Evolutionary conservation across 2,888 invertebrate genomes (phyloP), one percentile per base, ranked within the genome.

Genomic region (Apocheima hispidaria): DNA sequence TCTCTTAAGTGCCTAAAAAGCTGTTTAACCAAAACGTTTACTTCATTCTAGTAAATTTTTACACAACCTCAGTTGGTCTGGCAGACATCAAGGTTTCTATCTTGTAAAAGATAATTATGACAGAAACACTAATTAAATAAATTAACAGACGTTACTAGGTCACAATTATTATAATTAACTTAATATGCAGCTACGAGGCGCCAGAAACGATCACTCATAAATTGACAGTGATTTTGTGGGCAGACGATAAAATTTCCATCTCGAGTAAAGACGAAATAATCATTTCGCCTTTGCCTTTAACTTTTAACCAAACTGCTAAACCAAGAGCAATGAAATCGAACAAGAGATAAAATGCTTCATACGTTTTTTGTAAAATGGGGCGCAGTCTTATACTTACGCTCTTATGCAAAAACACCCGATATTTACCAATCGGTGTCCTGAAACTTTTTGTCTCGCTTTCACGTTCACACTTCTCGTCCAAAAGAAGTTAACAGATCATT

Each of bases 41-140:
- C n/a, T n/a, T n/a, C n/a, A n/a, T n/a, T n/a, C 10, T 4, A 4
- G 6, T 36, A 7, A n/a, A 43, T 14, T 9, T 6, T 9, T 14
- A 4, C 26, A 26, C 16, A 26, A 46, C 23, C 20, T 53, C 48
- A 60, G 41, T 33, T 21, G 26, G 14, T 41, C 16, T 41, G 53
- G 35, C 53, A 60, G 14, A 21, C 21, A 30, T 44, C 46, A 36
- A 21, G 21, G 44, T 54, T 33, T 46, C 23, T 9, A 20, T 20
- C 48, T 41, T 41, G 49, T 40, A 35, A n/a, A 20, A 10, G 33
- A 50, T 49, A 9, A 41, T 7, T 50, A 40, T 16, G 40, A 48
- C 51, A 51, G 23, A 41, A 2, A 38, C 30, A 68, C 66, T 66
- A 65, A 70, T 74, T 55, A 43, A 44, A 43, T 50, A 14, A 49